Evolutionary conservation across 2,797 vertebrate species (phyloP), one percentile per base, ranked within the genome.

Genomic region (Girardinus metallicus): DNA sequence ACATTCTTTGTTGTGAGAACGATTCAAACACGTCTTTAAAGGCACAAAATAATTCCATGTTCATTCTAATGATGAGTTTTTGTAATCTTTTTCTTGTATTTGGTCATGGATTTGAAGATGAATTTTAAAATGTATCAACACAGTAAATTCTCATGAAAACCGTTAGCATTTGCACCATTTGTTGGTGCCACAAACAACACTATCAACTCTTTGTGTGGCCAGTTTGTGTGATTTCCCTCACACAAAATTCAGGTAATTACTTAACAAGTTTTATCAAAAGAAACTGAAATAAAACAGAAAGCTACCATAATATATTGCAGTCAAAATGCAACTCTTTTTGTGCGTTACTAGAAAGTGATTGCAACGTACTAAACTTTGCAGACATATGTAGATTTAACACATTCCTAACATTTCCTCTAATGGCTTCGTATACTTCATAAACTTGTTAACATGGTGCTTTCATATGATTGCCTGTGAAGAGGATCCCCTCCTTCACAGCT

Each of bases 321-420:
- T 9, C 7, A 46, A 29, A 39, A 36, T 34, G 15, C 51, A 84
- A 43, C 8, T 15, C 31, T 41, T 23, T 41, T 11, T 62, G 12
- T 70, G 66, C 39, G 18, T 79, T 76, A 49, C 13, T 47, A 46
- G 47, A 79, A 18, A 16, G 11, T 47, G 18, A 43, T 44, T 72
- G 74, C 16, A 87, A 82, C 62, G 68, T 72, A 85, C 78, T 88
- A 83, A 9, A 46, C 68, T 85, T 82, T 83, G 85, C 82, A 82
- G 86, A 94, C 84, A 87, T 86, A 82, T 47, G 74, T 89, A 80
- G 82, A 88, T 80, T 81, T 86, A 85, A 89, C 84, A 82, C 86
- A 87, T 88, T 86, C 80, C 81, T 85, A 82, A 80, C 88, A 85
- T 87, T 93, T 93, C 85, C 80, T 92, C 80, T 86, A 85, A 41